Evolutionary conservation across 2,888 invertebrate genomes (phyloP), one percentile per base, ranked within the genome.

Genomic region (Chouioia cunea): DNA sequence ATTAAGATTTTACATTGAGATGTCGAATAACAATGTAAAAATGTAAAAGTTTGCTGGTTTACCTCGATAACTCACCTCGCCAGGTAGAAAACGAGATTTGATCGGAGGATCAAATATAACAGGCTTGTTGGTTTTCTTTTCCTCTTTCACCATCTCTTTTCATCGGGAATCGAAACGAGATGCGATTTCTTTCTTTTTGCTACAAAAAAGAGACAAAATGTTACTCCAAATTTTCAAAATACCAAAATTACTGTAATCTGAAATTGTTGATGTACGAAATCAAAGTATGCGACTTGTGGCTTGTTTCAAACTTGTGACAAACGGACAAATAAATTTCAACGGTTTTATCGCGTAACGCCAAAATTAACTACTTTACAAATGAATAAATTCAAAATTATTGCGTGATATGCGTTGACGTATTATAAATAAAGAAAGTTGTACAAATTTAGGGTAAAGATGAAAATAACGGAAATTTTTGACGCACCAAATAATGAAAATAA

Each of bases 71-170:
- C 36, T 60, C 70, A 76, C 76, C 73, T 76, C 73, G 15, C 74
- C 74, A 4, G 72, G 73, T 18, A 76, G 56, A 66, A 22, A 76
- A 14, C 76, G 75, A n/a, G 73, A 59, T 58, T 72, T 74, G 18
- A 74, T 59, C 12, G 73, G 70, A n/a, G 67, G 74, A 43, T 69
- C 64, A 43, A 72, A 75, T 56, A 62, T 59, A 6, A 20, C 10
- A 1, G 46, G 16, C 4, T 36, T 36, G 12, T 36, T 12, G 6
- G 12, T 65, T 58, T 62, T 48, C n/a, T 65, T 53, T 14, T 58
- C 14, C 10, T 48, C 48, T 53, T 53, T 50, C 8, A 15, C 52
- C 68, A 70, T 65, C 67, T 53, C 69, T 20, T 12, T 6, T 1
- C 36, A 36, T 36, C 12, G 10, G 36, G 1, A 8, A 36, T 36